These are phyloP conservation scores for Drosophila monieri DNA, from an alignment of 2,888 invertebrate genomes.

Conservation along the genomic window DNA sequence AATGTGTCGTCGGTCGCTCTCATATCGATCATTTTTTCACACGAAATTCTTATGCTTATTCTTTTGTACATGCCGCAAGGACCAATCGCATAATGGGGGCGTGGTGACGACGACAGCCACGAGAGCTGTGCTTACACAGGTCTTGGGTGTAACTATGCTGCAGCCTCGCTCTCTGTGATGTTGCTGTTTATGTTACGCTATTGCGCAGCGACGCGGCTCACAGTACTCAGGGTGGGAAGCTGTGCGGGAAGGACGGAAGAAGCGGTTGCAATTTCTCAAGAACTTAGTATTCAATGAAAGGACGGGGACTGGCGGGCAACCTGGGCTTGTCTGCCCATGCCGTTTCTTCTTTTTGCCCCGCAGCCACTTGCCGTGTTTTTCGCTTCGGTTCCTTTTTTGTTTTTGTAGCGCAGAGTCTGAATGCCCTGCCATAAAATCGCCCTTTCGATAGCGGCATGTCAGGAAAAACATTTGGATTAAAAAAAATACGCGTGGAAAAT, in stretches of 20 bases:
- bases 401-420: slow-evolving; percentile 23
- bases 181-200: slow-evolving; percentile 78
- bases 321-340: slow-evolving; percentile 42
- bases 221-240: slow-evolving; percentile 8
- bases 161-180: slow-evolving; percentile 52
- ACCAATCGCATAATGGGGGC: slow-evolving; percentile 82
- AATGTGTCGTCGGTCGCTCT: slow-evolving; percentile 74
- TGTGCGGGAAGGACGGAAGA: slow-evolving; percentile 5
- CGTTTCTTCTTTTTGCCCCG: slow-evolving; percentile 31
- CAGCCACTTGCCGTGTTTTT: slow-evolving; percentile 65
- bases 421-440: slow-evolving; percentile 39
- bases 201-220: slow-evolving; percentile 60
- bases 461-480: slow-evolving; percentile 5
- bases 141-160: slow-evolving; percentile 21
- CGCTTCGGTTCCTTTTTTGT: slow-evolving; percentile 23
- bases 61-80: slow-evolving; percentile 82
- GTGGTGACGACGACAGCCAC: slow-evolving; percentile 68
- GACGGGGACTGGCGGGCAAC: slow-evolving; percentile 6
- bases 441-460: slow-evolving; percentile 37
- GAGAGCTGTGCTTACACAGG: slow-evolving; percentile 35
- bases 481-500: slow-evolving; percentile 29
- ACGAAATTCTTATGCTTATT: slow-evolving; percentile 82
- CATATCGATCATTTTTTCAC: slow-evolving; percentile 82
- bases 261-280: slow-evolving; percentile 58
- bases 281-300: slow-evolving; percentile 63